Evolutionary conservation across 2,888 invertebrate species (phyloP), one percentile per base, ranked within the genome.

Genomic region (Spisula subtruncata): DNA sequence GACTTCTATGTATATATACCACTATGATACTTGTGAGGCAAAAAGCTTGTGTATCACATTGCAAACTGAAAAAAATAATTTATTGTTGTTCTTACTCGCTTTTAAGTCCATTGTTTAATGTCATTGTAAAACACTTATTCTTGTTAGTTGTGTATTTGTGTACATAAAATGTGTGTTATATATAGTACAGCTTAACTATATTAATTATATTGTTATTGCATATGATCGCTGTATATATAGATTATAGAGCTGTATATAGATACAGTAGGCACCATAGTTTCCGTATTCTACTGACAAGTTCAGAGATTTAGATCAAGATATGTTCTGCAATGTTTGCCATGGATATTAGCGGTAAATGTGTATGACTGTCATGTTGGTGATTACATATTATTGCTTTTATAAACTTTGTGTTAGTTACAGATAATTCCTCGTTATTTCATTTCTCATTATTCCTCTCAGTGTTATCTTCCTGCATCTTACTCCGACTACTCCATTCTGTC

Each of bases 121-220:
- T 66, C 20, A n/a, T 66, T 66, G 60, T 66, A 25, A 25, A 66
- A 66, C 60, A 66, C 60, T 41, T 66, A 25, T 66, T 25, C 25
- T 66, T 66, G 60, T 66, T 66, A 66, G 25, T 66, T 66, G 60
- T 66, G 60, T 66, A 66, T 66, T 25, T 66, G 60, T 66, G 60
- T 66, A 66, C 60, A 66, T 66, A 66, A 56, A 5, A 66, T 66
- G 25, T 66, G 60, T 66, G 25, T 66, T 66, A 25, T 51, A 25
- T 51, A 66, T 66, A 25, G 60, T 66, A 66, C 60, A 25, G 60
- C 60, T 66, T 66, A 66, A 66, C 20, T 66, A 66, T n/a, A n/a
- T n/a, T n/a, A n/a, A n/a, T 66, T 75, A 35, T 32, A 18, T 75
- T 75, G 75, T 75, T 75, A 75, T 75, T 75, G 75, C 75, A 75